Conservation (phyloP, 2,797 vertebrate genomes). For the Tenualosa ilisha region DNA sequence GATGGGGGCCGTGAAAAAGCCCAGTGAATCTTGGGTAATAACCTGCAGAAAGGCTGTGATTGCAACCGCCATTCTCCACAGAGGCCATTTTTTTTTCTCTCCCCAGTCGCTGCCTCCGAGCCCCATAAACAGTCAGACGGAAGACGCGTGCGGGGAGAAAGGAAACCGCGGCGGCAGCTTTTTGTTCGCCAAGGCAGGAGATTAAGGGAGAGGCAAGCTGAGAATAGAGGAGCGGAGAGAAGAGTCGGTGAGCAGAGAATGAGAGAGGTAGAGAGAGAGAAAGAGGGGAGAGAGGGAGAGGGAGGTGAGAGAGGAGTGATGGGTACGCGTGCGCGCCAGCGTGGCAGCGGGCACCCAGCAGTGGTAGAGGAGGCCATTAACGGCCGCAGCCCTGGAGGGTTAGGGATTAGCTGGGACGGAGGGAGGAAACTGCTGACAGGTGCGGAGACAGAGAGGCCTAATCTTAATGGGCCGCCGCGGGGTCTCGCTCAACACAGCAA, state of each 20-base stretch:
- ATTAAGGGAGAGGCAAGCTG: slow-evolving; percentile 51
- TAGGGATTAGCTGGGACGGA: slow-evolving; percentile 52
- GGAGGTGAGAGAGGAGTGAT: slow-evolving; percentile 20
- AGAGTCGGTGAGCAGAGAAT: slow-evolving; percentile 20
- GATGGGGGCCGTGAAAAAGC: slow-evolving; percentile 66
- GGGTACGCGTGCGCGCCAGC: neutral
- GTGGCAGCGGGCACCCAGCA: slow-evolving; percentile 36
- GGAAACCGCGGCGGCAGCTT: slow-evolving; percentile 54
- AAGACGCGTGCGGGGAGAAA: slow-evolving; percentile 61
- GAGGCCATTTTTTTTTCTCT: slow-evolving; percentile 50
- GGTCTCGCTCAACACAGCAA: slow-evolving; percentile 54
- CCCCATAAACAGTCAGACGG: slow-evolving; percentile 62
- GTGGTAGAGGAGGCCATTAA: slow-evolving; percentile 40
- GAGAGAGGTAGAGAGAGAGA: slow-evolving; percentile 34
- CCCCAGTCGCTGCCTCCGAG: slow-evolving; percentile 48
- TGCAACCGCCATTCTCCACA: slow-evolving; percentile 73
- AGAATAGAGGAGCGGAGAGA: neutral
- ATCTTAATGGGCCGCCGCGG: slow-evolving; percentile 66
- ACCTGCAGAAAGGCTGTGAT: slow-evolving; percentile 74
- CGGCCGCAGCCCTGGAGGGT: slow-evolving; percentile 53
- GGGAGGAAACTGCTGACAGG: slow-evolving; percentile 58
- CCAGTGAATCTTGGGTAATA: slow-evolving; percentile 72
- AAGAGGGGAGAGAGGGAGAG: slow-evolving; percentile 28
- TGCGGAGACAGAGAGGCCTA: slow-evolving; percentile 48
- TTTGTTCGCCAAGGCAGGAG: slow-evolving; percentile 60